A percentile compares a stretch with the other conserved stretches of the same genome.
phyloP scores from a whole-genome alignment of 2,113 vertebrate genomes.

The Microtus oregoni region DNA sequence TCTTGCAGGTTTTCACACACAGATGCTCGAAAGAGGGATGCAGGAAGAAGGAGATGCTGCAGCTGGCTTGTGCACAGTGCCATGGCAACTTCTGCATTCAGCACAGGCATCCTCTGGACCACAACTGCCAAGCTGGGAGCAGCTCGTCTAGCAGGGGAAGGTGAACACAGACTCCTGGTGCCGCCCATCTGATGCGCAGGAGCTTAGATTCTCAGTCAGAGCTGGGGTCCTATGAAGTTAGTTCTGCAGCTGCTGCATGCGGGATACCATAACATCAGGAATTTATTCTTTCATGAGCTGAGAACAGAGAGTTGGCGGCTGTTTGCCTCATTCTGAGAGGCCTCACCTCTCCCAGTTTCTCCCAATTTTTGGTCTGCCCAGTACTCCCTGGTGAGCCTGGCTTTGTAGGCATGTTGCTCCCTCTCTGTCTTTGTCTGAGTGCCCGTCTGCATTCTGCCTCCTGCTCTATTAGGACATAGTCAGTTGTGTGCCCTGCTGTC shows the following conservation, averaged over 20 bases:
- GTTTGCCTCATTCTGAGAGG: not conserved
- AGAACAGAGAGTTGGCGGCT: not conserved
- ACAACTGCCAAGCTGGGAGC: conserved; percentile 91
- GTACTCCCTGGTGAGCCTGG: rapidly evolving
- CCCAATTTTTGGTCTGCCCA: no score
- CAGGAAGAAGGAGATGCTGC: conserved; percentile 95
- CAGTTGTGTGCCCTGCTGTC: not conserved
- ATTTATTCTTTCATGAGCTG: not conserved
- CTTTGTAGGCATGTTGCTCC: not conserved
- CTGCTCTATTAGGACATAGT: not conserved
- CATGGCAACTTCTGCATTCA: conserved; percentile 94
- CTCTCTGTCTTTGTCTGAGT: not conserved
- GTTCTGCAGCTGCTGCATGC: not conserved
- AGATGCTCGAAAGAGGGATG: conserved; percentile 94
- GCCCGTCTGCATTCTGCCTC: rapidly evolving
- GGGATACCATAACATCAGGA: no score
- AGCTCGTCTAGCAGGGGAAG: conserved; percentile 86
- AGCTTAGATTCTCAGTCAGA: not conserved
- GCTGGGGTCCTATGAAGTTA: not conserved
- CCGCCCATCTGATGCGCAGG: rapidly evolving
- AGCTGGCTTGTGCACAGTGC: conserved; percentile 92
- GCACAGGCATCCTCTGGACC: conserved; percentile 95
- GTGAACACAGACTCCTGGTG: conserved; percentile 79
- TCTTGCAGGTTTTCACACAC: conserved; percentile 91
- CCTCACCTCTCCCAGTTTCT: no score